phyloP scores from a whole-genome alignment of 2,888 invertebrate species.

The Sesia bembeciformis region DNA sequence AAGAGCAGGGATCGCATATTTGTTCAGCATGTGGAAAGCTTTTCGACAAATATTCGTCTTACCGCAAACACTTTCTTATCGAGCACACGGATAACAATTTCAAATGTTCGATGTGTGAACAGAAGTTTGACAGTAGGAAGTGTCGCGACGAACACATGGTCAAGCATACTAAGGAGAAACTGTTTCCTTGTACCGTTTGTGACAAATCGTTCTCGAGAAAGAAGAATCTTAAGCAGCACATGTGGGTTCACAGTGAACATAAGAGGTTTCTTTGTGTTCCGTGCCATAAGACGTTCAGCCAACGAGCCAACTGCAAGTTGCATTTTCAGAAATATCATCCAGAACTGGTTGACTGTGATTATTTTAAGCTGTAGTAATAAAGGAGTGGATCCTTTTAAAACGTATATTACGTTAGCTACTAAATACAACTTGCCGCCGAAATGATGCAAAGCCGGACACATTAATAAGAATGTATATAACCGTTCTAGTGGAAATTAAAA shows the following conservation, averaged over 20 bases:
- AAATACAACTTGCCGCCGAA: too few species aligned
- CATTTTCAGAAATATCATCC: slow-evolving; percentile 12
- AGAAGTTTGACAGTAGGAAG: slow-evolving; percentile 1
- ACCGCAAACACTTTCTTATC: slow-evolving; percentile 6
- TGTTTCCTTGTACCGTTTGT: slow-evolving; percentile 8
- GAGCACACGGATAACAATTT: slow-evolving; percentile 6
- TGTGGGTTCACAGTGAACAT: slow-evolving; percentile 8
- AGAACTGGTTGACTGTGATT: background rate
- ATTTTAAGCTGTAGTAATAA: too few species aligned
- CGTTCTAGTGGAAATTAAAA: too few species aligned
- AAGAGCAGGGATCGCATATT: slow-evolving; percentile 1
- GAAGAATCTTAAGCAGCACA: slow-evolving; percentile 4
- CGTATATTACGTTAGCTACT: too few species aligned
- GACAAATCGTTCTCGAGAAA: slow-evolving; percentile 5
- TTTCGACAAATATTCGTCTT: slow-evolving; percentile 1
- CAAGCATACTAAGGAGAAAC: slow-evolving; percentile 5
- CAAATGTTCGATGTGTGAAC: slow-evolving; percentile 7
- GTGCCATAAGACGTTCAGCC: slow-evolving; percentile 2
- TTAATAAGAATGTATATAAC: too few species aligned
- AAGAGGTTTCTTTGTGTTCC: slow-evolving; percentile 7
- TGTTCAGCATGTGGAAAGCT: slow-evolving; percentile 7
- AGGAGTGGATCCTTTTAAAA: too few species aligned
- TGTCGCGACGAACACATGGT: slow-evolving; percentile 2
- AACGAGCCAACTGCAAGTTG: background rate
- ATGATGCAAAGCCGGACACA: too few species aligned